phyloP scores from a whole-genome alignment of 2,797 vertebrate genomes.

The Kryptopterus vitreolus region DNA sequence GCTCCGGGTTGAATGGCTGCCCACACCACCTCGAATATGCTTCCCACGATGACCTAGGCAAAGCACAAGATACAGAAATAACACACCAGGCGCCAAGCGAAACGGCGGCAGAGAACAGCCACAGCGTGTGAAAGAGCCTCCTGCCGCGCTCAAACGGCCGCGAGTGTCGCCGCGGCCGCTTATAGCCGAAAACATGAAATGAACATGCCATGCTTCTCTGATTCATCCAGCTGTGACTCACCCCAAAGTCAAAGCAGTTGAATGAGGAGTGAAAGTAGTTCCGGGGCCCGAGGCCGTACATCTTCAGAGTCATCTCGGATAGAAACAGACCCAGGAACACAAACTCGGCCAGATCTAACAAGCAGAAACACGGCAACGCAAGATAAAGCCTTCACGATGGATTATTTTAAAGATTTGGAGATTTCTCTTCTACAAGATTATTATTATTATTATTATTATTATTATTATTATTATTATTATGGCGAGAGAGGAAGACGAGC shows the following conservation, averaged over 20 bases:
- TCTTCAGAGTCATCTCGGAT: slow-evolving; percentile 95
- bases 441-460: not conserved
- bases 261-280: slow-evolving; percentile 98
- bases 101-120: slow-evolving; percentile 12
- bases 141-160: slow-evolving; percentile 12
- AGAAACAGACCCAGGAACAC: slow-evolving; percentile 96
- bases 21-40: slow-evolving; percentile 96
- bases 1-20: slow-evolving; percentile 91
- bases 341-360: slow-evolving; percentile 87
- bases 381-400: not conserved
- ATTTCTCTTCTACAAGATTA: not conserved
- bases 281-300: slow-evolving; percentile 92
- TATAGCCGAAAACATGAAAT: slow-evolving; percentile 26
- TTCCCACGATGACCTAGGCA: slow-evolving; percentile 92
- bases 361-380: slow-evolving; percentile 17
- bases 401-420: not conserved
- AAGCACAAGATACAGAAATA: slow-evolving; percentile 10
- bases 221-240: slow-evolving; percentile 68
- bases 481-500: not conserved
- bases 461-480: not conserved
- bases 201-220: slow-evolving; percentile 2
- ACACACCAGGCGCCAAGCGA: slow-evolving; percentile 13
- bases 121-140: slow-evolving; percentile 15
- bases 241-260: slow-evolving; percentile 98
- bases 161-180: slow-evolving; percentile 33